These are phyloP conservation scores for Agonopterix subpropinquella DNA, from an alignment of 2,888 invertebrate species.

Conservation along the genomic window DNA sequence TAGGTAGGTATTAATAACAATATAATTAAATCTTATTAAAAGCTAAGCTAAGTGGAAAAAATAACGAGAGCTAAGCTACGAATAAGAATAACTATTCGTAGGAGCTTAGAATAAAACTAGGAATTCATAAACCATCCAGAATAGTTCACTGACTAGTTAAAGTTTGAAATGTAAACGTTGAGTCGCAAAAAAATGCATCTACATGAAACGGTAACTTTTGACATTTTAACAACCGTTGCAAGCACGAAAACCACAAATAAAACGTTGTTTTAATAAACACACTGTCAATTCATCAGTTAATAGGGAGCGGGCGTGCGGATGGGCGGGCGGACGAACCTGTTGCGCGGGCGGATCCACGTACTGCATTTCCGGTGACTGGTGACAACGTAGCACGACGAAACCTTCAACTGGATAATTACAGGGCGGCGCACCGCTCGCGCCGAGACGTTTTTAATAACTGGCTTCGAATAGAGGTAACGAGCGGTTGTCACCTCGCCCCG, in stretches of 20 bases:
- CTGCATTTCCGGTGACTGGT: constrained; percentile 69
- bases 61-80: no score
- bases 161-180: background rate
- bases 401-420: constrained; percentile 72
- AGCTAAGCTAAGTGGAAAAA: no score
- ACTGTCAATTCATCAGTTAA: constrained; percentile 29
- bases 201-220: background rate
- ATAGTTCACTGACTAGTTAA: no score
- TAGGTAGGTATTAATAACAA: no score
- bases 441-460: constrained; percentile 78
- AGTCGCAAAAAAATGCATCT: no score
- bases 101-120: no score
- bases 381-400: constrained; percentile 62
- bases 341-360: constrained; percentile 72
- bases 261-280: constrained; percentile 4
- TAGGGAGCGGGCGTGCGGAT: constrained; percentile 30
- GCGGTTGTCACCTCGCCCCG: constrained; percentile 74
- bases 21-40: background rate
- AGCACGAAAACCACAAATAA: background rate
- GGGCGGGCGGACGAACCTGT: constrained; percentile 69
- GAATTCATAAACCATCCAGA: no score
- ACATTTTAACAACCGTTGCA: background rate
- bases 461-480: constrained; percentile 74
- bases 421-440: constrained; percentile 74
- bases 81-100: no score